Evolutionary conservation across 64 coral and sea anemone genomes (phyloP), one percentile per base, ranked within the genome.

Genomic region (Dendrophyllia cribrosa): DNA sequence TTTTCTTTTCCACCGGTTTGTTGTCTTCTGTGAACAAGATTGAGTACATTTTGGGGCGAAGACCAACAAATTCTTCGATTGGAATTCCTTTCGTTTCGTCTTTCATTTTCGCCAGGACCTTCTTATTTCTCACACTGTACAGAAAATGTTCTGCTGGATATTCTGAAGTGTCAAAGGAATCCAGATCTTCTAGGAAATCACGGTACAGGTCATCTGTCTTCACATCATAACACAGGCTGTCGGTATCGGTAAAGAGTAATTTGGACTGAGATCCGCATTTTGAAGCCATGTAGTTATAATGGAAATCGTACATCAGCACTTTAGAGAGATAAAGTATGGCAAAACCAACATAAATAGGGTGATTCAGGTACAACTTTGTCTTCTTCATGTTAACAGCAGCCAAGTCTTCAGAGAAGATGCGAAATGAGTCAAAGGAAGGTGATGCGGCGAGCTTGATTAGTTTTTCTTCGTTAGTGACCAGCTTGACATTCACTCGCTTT

Each of bases 41-140:
- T 23, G 88, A 89, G 9, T 66, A 77, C 92, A 89, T 94, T 11
- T 89, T 85, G 21, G 78, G 46, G 44, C 65, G 43, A 3, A 93
- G 66, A 1, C 85, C 85, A 21, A 88, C 25, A 73, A 75, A 93
- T 51, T 93, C 74, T 25, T 69, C 34, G 8, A 88, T 82, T 4
- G 61, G 17, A 8, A 45, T 11, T 4, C 93, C 70, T 25, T 66
- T 77, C 1, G 69, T 76, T 15, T 78, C 78, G 11, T 94, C 87
- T 50, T 94, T 94, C 60, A 85, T 77, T 23, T 85, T 85, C 1
- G 79, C 71, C 3, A 90, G 6, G 1, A 76, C 87, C 58, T 89
- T 94, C 22, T 89, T 89, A 58, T 94, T 70, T 67, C 88, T 73
- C 7, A 24, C 75, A 51, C 34, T 90, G 50, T 60, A 62, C 5